Evolutionary conservation across 2,113 vertebrate genomes (phyloP), one percentile per base, ranked within the genome.

Genomic region (Synodontis membranacea): DNA sequence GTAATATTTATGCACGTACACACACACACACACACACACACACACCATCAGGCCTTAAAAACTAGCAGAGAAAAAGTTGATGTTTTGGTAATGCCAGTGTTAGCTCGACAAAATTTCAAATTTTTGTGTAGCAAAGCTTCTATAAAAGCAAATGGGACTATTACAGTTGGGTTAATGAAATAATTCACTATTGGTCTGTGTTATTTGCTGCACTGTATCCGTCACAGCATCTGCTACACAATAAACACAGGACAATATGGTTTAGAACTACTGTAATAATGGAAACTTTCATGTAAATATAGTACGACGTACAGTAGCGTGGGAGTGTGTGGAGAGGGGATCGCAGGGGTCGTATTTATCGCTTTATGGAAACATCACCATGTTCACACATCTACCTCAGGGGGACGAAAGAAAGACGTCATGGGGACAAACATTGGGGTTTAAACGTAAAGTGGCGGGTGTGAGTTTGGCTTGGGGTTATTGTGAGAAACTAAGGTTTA

Each of bases 401-500:
- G 42, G 44, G 28, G 74, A 31, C 28, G 14, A 76, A 31, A 48
- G 14, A 76, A 31, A 48, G n/a, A 50, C 74, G 46, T 78, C 74
- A 78, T 50, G 74, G 74, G 74, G 46, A 78, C 42, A 75, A 75
- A 48, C 46, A 78, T 19, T 7, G 10, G 74, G 15, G 74, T 78
- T 50, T 19, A 37, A 50, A 31, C 3, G n/a, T 78, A 19, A 31
- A 78, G 28, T 19, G n/a, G 28, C 50, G n/a, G 28, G 46, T 78
- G 46, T 50, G 74, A 78, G 9, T 31, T 50, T 78, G 42, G 42
- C 25, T 46, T 14, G 42, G 42, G 46, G 72, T 46, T 48, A 46
- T 46, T 46, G 42, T 75, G 42, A 74, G 39, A 74, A 21, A 34
- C 31, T 66, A 39, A 75, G 25, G n/a, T 46, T 46, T 46, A 75